Conservation (phyloP, 2,797 vertebrate species). For the Gallinago nigripennis region DNA sequence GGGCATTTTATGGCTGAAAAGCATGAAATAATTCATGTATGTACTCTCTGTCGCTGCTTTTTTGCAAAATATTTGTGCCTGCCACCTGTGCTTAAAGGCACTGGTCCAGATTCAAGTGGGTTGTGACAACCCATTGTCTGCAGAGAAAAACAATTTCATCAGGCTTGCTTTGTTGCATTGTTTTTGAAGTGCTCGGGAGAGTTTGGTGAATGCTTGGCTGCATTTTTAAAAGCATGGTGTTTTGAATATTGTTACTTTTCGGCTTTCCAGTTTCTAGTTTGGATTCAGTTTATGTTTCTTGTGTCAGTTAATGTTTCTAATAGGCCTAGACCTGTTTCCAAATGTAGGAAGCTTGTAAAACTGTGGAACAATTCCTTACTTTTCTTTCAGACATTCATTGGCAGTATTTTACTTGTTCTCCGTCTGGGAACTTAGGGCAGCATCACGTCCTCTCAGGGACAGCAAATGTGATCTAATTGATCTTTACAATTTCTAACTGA, state of each 20-base stretch:
- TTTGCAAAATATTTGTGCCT: not conserved
- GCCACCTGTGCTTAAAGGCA: not conserved
- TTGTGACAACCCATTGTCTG: conserved; percentile 14
- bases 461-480: not conserved
- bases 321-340: not conserved
- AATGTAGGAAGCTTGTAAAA: not conserved
- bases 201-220: not conserved
- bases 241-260: not conserved
- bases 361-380: fast-evolving
- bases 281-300: not conserved
- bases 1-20: not conserved
- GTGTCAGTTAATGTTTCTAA: not conserved
- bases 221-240: not conserved
- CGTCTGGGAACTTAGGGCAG: not conserved
- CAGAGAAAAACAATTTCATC: conserved; percentile 26
- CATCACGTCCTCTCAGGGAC: not conserved
- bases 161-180: conserved; percentile 3
- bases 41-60: not conserved
- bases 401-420: not conserved
- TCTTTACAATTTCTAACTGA: not conserved
- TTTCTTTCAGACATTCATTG: not conserved
- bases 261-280: not conserved
- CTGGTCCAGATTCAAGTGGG: not conserved
- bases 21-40: not conserved
- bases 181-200: not conserved